Evolutionary conservation across 2,113 vertebrate genomes (phyloP).

Genomic region (Gobio gobio): DNA sequence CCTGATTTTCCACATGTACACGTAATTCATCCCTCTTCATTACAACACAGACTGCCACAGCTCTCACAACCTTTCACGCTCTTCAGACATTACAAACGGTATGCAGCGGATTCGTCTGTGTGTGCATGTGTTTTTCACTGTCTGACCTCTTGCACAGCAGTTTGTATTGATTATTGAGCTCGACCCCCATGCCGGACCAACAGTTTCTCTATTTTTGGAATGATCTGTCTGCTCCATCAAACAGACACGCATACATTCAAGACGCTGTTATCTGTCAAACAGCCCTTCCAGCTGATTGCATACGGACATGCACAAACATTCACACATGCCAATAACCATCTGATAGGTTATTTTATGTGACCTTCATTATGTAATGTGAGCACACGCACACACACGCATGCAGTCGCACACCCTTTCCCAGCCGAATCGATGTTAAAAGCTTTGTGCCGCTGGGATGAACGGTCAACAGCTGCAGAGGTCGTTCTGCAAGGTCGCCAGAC

Average conservation of each 20-base stretch:
- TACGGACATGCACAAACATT: background rate
- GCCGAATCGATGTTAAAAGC: constrained; percentile 58
- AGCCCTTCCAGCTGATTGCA: background rate
- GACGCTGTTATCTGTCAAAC: background rate
- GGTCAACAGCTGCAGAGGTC: constrained; percentile 38
- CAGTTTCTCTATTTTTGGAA: constrained; percentile 45
- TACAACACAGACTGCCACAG: background rate
- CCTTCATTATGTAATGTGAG: constrained; percentile 37
- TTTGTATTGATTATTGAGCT: constrained; percentile 44
- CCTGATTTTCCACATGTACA: constrained; percentile 1
- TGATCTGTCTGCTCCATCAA: background rate
- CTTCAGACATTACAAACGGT: background rate
- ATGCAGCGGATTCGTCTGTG: background rate
- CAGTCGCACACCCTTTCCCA: constrained; percentile 28
- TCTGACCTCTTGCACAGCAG: constrained; percentile 72
- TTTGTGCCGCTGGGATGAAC: constrained; percentile 30
- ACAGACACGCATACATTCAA: constrained; percentile 5
- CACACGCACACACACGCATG: constrained; percentile 6
- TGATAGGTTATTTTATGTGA: background rate
- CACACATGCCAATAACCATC: constrained; percentile 28
- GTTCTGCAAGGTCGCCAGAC: constrained; percentile 40
- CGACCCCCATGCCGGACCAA: constrained; percentile 79
- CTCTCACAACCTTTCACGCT: background rate
- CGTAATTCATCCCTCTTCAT: background rate
- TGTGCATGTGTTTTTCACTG: background rate